phyloP scores from a whole-genome alignment of 2,113 vertebrate species.

The Festucalex cinctus region DNA sequence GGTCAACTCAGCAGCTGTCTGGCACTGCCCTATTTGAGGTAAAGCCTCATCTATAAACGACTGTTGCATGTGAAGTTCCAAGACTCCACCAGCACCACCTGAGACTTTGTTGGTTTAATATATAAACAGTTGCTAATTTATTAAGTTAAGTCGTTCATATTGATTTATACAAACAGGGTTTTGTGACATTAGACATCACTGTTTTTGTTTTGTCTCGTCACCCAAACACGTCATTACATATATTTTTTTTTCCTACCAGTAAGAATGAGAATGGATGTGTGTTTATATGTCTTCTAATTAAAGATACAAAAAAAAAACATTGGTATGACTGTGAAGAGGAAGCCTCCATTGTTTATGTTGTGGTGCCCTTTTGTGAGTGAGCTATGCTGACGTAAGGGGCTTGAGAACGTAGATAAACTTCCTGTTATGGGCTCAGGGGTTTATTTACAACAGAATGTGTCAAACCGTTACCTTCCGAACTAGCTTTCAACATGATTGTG shows the following conservation, averaged over 20 bases:
- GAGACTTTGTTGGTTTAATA: conserved; percentile 28
- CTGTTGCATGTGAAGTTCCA: conserved; percentile 27
- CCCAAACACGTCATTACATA: conserved; percentile 27
- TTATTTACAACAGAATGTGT: conserved; percentile 11
- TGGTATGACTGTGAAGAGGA: conserved; percentile 26
- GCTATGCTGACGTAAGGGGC: conserved; percentile 7
- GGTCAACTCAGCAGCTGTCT: conserved; percentile 61
- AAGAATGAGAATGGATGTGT: conserved; percentile 12
- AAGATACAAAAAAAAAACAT: conserved; percentile 19
- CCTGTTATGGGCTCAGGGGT: conserved; percentile 49
- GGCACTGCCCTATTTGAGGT: conserved; percentile 58
- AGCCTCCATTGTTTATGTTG: conserved; percentile 22
- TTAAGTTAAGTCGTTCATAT: conserved; percentile 41
- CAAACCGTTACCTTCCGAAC: conserved; percentile 12
- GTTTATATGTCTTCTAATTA: conserved; percentile 21
- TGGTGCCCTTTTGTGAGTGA: conserved; percentile 11
- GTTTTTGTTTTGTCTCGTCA: neutral
- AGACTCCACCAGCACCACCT: conserved; percentile 35
- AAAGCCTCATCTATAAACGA: conserved; percentile 56
- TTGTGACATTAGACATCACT: conserved; percentile 13
- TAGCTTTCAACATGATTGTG: neutral
- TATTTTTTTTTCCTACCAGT: conserved; percentile 16
- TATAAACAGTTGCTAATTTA: conserved; percentile 59
- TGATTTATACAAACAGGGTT: conserved; percentile 23
- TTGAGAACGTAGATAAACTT: conserved; percentile 36